phyloP scores from a whole-genome alignment of 2,888 invertebrate genomes.

The Thyatira batis region DNA sequence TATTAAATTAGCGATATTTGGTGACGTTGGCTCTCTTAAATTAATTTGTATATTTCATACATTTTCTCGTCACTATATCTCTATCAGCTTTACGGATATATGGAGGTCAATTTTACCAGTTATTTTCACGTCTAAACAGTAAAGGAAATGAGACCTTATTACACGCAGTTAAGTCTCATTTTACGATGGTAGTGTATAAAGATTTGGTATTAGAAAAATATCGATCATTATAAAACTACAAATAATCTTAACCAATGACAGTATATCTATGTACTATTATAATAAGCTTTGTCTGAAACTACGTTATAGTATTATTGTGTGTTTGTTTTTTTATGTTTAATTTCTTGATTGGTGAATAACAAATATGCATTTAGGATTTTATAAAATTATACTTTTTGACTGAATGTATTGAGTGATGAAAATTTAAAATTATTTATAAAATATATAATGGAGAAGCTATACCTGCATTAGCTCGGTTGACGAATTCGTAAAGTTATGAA shows the following conservation, averaged over 20 bases:
- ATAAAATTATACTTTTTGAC: conserved; percentile 1
- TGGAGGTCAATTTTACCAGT: no score
- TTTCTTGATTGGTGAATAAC: background rate
- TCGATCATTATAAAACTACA: no score
- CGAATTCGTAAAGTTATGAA: background rate
- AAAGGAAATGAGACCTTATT: no score
- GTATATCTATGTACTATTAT: background rate
- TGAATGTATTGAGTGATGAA: conserved; percentile 1
- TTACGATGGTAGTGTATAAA: background rate
- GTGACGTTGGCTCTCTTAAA: background rate
- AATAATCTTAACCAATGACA: background rate
- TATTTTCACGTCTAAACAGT: no score
- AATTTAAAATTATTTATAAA: background rate
- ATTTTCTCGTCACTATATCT: no score
- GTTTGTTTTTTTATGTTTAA: background rate
- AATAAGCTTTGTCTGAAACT: background rate
- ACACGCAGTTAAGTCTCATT: no score
- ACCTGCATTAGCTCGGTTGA: background rate
- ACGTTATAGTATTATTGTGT: conserved; percentile 8
- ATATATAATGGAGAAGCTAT: background rate
- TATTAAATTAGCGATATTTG: background rate
- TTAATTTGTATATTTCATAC: background rate
- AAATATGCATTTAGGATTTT: conserved; percentile 1
- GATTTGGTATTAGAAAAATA: background rate
- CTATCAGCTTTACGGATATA: background rate